phyloP scores from a whole-genome alignment of 2,888 invertebrate species.

The Meandrusa payeni region DNA sequence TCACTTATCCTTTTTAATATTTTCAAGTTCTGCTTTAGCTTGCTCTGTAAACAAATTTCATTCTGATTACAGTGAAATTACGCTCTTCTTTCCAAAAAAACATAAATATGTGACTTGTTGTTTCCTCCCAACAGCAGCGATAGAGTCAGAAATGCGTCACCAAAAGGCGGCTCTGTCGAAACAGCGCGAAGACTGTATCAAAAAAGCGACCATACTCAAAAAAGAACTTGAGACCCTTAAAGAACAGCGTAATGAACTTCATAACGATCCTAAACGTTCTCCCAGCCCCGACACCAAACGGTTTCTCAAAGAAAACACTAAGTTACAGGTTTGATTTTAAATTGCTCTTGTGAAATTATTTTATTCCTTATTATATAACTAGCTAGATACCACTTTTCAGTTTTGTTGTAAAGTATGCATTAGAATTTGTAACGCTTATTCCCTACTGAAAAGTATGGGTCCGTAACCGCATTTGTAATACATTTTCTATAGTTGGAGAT shows the following conservation, averaged over 20 bases:
- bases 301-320: slow-evolving; percentile 91
- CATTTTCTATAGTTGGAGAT: slow-evolving; percentile 84
- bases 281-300: slow-evolving; percentile 88
- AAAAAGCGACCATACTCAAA: slow-evolving; percentile 86
- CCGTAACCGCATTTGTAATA: slow-evolving; percentile 31
- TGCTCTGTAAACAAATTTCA: no score
- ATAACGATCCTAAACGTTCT: slow-evolving; percentile 84
- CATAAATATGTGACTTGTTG: slow-evolving; percentile 20
- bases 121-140: slow-evolving; percentile 73
- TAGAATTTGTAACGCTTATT: slow-evolving; percentile 31
- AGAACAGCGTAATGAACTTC: slow-evolving; percentile 88
- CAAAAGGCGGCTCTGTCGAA: slow-evolving; percentile 90
- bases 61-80: slow-evolving; percentile 19
- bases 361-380: slow-evolving; percentile 26
- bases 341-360: slow-evolving; percentile 29
- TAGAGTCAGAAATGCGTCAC: slow-evolving; percentile 90
- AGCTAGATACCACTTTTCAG: slow-evolving; percentile 33
- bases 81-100: not conserved
- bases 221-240: slow-evolving; percentile 89
- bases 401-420: slow-evolving; percentile 32
- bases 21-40: slow-evolving; percentile 1
- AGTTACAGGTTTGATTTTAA: slow-evolving; percentile 85
- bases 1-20: slow-evolving; percentile 20
- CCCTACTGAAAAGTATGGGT: slow-evolving; percentile 30
- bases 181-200: slow-evolving; percentile 90